Conservation (phyloP, 2,113 vertebrate genomes). For the Vulpes vulpes region DNA sequence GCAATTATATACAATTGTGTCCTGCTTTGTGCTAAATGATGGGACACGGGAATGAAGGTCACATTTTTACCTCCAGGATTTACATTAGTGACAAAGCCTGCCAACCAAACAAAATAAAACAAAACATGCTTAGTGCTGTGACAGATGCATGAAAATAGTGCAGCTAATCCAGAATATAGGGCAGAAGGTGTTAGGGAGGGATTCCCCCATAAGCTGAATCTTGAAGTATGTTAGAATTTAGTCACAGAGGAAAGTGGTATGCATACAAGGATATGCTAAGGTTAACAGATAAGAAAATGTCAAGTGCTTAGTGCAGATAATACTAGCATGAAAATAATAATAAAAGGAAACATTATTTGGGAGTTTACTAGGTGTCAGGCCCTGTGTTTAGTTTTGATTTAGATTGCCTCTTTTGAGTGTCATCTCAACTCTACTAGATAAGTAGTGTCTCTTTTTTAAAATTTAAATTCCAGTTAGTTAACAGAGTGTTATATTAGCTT, state of each 20-base stretch:
- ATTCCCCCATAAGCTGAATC: background rate
- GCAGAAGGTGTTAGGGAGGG: background rate
- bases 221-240: background rate
- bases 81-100: background rate
- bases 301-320: background rate
- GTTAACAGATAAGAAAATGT: background rate
- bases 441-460: background rate
- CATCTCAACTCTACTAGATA: background rate
- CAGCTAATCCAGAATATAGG: background rate
- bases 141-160: background rate
- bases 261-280: background rate
- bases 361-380: background rate
- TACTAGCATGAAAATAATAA: background rate
- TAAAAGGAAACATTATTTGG: background rate
- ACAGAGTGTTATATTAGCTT: background rate
- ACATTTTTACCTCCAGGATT: background rate
- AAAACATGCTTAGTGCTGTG: background rate
- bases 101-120: background rate
- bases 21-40: background rate
- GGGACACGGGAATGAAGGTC: background rate
- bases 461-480: background rate
- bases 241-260: background rate
- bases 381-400: background rate
- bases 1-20: background rate
- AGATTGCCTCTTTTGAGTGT: background rate